Evolutionary conservation across 2,888 invertebrate species (phyloP), one percentile per base, ranked within the genome.

Genomic region (Mesorhabditis sp.): DNA sequence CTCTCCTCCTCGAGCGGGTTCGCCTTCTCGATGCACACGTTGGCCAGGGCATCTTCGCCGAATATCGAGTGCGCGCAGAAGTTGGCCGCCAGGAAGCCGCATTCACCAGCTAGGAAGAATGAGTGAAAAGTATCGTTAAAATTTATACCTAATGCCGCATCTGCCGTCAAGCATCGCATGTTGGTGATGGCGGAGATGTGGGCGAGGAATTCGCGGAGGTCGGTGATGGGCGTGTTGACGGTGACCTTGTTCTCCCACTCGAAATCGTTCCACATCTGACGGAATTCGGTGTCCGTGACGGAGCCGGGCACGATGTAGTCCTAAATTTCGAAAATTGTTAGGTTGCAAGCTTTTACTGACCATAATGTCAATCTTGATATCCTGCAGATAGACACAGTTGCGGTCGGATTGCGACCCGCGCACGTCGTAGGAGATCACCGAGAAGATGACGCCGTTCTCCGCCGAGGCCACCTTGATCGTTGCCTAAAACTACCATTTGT

Each of bases 241-340:
- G 94, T 92, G 62, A 93, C 90, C 90, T 99, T 99, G 88, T 99
- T 99, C 89, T 99, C 98, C 98, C 98, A 99, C 88, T 99, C 98
- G 88, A 99, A 99, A 89, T 97, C 97, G 4, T 95, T 94, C 98
- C 98, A 99, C 98, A 99, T 99, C 88, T 93, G 92, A 5, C 98
- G 89, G 90, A 98, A 99, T 88, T 98, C 97, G 0, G 92, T 91
- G 87, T 98, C 98, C 68, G 92, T 93, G 87, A 97, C 97, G 15
- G 95, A 72, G 85, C 87, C 76, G 85, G 89, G 86, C 85, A 96
- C 92, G 85, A 96, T 95, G 88, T 96, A 96, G 89, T 99, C 98
- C 93, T 98, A 95, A 81, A 98, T n/a, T 45, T n/a, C 15, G 44
- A 62, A 4, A 69, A 41, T 10, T 43, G 28, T 62, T 43, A 67